Conservation (phyloP, 2,113 vertebrate species). For the Laticauda colubrina region DNA sequence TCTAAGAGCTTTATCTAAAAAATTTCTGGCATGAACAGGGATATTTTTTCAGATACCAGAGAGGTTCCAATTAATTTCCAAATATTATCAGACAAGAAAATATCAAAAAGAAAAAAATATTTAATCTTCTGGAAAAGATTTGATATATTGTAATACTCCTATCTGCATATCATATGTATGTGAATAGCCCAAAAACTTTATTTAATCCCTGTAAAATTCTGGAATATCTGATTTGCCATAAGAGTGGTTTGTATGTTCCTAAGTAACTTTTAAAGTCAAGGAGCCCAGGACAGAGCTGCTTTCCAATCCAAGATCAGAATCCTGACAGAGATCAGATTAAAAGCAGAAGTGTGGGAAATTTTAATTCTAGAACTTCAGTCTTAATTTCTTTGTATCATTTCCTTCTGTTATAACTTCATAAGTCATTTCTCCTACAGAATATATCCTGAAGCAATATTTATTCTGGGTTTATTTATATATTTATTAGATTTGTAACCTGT, state of each 20-base stretch:
- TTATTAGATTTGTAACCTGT: background rate
- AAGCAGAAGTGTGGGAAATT: background rate
- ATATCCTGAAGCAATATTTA: background rate
- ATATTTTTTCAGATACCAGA: background rate
- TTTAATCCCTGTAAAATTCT: background rate
- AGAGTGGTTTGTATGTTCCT: background rate
- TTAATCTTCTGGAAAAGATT: background rate
- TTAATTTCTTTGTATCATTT: background rate
- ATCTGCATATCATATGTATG: background rate
- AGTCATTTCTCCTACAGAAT: background rate
- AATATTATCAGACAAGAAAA: background rate
- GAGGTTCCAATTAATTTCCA: background rate
- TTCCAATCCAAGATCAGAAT: background rate
- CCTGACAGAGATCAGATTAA: background rate
- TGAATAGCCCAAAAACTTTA: background rate
- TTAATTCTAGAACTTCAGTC: background rate
- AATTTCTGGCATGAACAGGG: background rate
- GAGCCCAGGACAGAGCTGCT: background rate
- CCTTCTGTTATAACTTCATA: background rate
- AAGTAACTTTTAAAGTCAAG: background rate
- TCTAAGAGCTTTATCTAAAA: constrained; percentile 10
- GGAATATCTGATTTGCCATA: background rate
- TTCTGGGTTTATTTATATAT: background rate
- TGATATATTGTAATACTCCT: background rate
- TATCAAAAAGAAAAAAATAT: background rate